phyloP scores from a whole-genome alignment of 1,140 invertebrate species.

The Dendroctonus ponderosae region DNA sequence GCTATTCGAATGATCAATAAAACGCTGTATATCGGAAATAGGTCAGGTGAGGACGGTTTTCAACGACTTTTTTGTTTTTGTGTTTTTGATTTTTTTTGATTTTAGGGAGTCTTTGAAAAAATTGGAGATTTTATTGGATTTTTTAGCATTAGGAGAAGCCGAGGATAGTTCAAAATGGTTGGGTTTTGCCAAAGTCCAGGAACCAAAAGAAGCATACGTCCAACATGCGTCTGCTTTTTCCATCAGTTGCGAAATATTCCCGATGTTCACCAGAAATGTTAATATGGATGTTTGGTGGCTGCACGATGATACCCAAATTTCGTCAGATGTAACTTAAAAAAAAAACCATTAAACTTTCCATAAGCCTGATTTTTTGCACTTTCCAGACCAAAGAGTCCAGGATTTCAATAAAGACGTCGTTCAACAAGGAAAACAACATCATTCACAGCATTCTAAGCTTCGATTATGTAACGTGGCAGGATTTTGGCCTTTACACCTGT shows the following conservation, averaged over 20 bases:
- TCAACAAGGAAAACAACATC: slow-evolving; percentile 38
- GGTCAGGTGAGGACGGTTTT: background rate
- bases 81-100: background rate
- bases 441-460: slow-evolving; percentile 50
- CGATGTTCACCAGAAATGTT: slow-evolving; percentile 33
- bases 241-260: slow-evolving; percentile 49
- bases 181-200: slow-evolving; percentile 44
- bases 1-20: background rate
- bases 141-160: background rate
- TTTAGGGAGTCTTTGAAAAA: too few species aligned
- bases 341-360: background rate
- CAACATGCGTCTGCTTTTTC: slow-evolving; percentile 46
- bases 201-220: slow-evolving; percentile 46
- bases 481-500: slow-evolving; percentile 57
- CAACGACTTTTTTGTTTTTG: background rate
- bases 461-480: slow-evolving; percentile 44
- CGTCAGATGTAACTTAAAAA: slow-evolving; percentile 42
- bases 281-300: slow-evolving; percentile 45
- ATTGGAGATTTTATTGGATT: too few species aligned
- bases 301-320: slow-evolving; percentile 46
- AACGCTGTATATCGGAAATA: background rate
- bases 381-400: slow-evolving; percentile 44
- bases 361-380: background rate
- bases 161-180: slow-evolving; percentile 39
- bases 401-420: slow-evolving; percentile 49